phyloP scores from a whole-genome alignment of 1,140 invertebrate genomes.

The Tribolium castaneum region DNA sequence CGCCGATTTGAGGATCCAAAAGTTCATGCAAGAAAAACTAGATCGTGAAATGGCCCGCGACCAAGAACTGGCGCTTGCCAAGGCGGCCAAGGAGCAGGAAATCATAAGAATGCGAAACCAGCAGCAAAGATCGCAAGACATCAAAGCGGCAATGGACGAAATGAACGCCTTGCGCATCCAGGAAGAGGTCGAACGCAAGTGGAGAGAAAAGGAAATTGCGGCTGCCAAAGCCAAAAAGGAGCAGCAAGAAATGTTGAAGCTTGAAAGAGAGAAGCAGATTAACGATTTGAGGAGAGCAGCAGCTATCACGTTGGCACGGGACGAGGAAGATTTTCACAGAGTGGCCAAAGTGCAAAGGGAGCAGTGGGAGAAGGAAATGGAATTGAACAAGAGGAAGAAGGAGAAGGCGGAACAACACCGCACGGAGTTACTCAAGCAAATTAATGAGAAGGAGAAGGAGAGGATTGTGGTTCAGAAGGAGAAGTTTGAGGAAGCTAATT shows the following conservation, averaged over 20 bases:
- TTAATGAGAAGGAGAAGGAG: constrained; percentile 76
- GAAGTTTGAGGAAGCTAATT: constrained; percentile 73
- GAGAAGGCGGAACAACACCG: constrained; percentile 65
- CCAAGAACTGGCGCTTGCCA: constrained; percentile 66
- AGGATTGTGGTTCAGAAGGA: constrained; percentile 70
- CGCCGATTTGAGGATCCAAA: constrained; percentile 70
- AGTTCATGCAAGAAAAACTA: constrained; percentile 71
- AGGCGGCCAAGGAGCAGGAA: constrained; percentile 66
- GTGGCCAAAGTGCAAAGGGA: constrained; percentile 59
- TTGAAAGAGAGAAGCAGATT: constrained; percentile 66
- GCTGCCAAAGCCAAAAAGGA: constrained; percentile 57
- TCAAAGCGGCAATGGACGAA: constrained; percentile 62
- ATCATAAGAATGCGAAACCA: constrained; percentile 64
- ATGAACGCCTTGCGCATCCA: constrained; percentile 62
- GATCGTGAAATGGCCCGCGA: constrained; percentile 69
- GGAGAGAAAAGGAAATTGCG: constrained; percentile 62
- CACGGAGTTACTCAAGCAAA: constrained; percentile 70
- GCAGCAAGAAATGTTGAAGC: constrained; percentile 58
- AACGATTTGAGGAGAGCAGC: constrained; percentile 66
- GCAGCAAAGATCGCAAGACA: constrained; percentile 64
- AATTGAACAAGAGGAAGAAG: constrained; percentile 65
- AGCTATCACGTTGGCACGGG: constrained; percentile 71
- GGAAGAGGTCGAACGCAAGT: constrained; percentile 65
- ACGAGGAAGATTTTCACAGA: constrained; percentile 70
- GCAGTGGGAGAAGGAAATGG: constrained; percentile 63